phyloP scores from a whole-genome alignment of 2,113 vertebrate species.

The Apodemus sylvaticus region DNA sequence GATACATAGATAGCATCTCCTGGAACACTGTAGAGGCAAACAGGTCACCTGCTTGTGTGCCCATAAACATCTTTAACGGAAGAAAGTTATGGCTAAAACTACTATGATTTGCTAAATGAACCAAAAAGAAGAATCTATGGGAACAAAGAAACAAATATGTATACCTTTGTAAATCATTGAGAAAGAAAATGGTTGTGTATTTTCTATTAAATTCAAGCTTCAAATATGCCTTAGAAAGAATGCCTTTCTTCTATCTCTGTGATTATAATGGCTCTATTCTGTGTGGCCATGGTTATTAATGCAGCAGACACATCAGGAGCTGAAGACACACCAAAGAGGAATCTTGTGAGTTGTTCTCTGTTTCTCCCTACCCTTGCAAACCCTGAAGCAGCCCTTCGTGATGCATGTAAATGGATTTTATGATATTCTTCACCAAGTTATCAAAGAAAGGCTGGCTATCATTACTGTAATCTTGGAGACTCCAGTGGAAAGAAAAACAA shows the following conservation, averaged over 20 bases:
- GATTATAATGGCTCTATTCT: conserved; percentile 5
- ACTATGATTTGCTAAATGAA: conserved; percentile 27
- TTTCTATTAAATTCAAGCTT: conserved; percentile 24
- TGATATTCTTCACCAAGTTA: conserved; percentile 56
- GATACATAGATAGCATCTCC: background rate
- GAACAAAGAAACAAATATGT: background rate
- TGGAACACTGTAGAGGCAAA: background rate
- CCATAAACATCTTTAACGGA: background rate
- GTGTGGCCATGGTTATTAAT: conserved; percentile 60
- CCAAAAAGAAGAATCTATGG: background rate
- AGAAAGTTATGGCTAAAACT: background rate
- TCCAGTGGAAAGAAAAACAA: conserved; percentile 42
- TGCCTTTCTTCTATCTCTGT: background rate
- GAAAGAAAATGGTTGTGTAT: background rate
- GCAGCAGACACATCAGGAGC: conserved; percentile 26
- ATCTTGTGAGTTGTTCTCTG: conserved; percentile 55
- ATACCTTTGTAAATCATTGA: background rate
- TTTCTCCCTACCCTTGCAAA: conserved; percentile 60
- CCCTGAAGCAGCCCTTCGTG: conserved; percentile 3
- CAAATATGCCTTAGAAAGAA: conserved; percentile 41
- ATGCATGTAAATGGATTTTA: conserved; percentile 70
- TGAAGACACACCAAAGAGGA: conserved; percentile 53
- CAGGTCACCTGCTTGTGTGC: background rate
- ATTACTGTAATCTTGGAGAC: conserved; percentile 64
- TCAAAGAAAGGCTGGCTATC: conserved; percentile 16